Evolutionary conservation across 1,140 invertebrate genomes (phyloP), one percentile per base, ranked within the genome.

Genomic region (Drosophila virilis): DNA sequence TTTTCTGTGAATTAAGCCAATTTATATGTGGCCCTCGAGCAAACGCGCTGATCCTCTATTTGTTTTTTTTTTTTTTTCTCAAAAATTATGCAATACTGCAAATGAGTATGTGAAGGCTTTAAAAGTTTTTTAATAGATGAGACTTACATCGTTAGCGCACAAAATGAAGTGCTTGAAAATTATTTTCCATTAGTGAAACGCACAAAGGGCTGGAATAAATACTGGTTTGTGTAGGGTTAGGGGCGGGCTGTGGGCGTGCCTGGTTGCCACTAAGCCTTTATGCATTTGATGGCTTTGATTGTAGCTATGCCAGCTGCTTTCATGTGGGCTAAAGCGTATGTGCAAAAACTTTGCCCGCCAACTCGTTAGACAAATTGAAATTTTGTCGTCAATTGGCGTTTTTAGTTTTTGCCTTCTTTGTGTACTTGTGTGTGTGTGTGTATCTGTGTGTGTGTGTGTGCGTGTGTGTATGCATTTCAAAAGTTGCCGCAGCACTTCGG

Each of bases 311-410:
- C 57, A 78, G 75, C 71, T 65, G 73, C 73, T 65, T 70, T 72
- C 22, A 83, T 74, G 58, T 68, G 75, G 69, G 50, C 58, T 8
- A n/a, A 38, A 51, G 45, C 74, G 55, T 59, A 54, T 74, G 73
- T 58, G 78, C 64, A 78, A 62, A 79, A 88, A 89, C 66, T 77
- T 88, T 80, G 37, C 54, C 78, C 57, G 61, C 54, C 66, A 88
- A 51, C 83, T 88, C 84, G 82, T 88, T 89, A 89, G 77, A 88
- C 83, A 88, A 88, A 88, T 88, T 88, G 83, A 88, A 88, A 89
- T 80, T 86, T 78, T 89, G 73, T 81, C 84, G 83, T 86, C 79
- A 80, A 86, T 86, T 86, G 83, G 64, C 81, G 81, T 70, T 80
- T 80, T 69, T 68, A 74, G 66, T 64, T 69, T 46, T 13, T 45